Base-by-base conservation (phyloP, 1,140 invertebrate species). In the Papilio dardanus region DNA sequence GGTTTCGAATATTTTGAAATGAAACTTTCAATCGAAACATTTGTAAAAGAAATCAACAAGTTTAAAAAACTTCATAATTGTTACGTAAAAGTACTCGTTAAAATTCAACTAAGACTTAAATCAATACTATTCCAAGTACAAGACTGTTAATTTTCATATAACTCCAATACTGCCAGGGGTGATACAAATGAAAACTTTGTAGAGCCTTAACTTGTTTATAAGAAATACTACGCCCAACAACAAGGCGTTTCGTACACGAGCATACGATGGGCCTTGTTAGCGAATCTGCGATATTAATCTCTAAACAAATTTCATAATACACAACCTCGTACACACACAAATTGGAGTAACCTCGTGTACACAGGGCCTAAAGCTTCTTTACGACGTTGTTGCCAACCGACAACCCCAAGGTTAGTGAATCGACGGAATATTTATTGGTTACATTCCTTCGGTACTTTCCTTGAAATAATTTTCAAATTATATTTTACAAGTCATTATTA, bases 1-100 rank as follows among this genome's bases (percentile, higher is more conserved):
- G 35, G 10, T 37, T 37, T 14, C 8, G 35, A 12, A 42, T 16
- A 46, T 5, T 46, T 46, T 19, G 0, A 19, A 46, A 46, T 19
- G 5, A 46, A 46, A 5, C n/a, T 46, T 46, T 46, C n/a, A 16
- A 46, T 46, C 5, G n/a, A 0, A 46, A 46, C 5, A 6, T 62
- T 62, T 14, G 24, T 14, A 62, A 28, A 28, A 28, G 3, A 50
- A 62, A 62, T 3, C 0, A 16, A 28, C 12, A 21, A 24, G 7
- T 12, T 24, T 54, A 3, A 14, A 58, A 21, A 62, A 62, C 2
- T 4, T 62, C 24, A 12, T 28, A 28, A 37, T 37, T 37, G 14
- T 58, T 30, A 62, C 54, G 10, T 62, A 62, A 62, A 62, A 12
- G 19, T 62, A n/a, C 54, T 62, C 12, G 54, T 62, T 62, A 62